phyloP scores from a whole-genome alignment of 1,140 invertebrate genomes.

The Sinella curviseta region DNA sequence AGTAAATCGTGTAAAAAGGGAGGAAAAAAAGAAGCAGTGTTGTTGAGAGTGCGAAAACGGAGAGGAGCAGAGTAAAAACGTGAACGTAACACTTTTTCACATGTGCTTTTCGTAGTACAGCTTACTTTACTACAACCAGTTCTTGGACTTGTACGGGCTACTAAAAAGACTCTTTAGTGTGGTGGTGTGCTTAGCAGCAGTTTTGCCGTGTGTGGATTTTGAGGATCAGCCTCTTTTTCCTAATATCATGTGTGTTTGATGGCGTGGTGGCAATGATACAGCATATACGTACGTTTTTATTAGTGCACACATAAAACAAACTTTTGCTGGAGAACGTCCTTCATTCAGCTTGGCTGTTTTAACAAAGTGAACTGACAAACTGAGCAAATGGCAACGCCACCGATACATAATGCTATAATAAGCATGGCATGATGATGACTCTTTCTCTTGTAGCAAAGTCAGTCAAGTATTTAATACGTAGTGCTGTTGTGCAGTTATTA shows the following conservation, averaged over 20 bases:
- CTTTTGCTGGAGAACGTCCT: constrained; percentile 9
- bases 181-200: too few relatives aligned
- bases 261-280: neutral
- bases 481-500: neutral
- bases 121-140: neutral
- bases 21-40: too few relatives aligned
- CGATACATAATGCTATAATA: too few relatives aligned
- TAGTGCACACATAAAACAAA: neutral
- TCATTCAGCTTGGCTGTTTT: neutral
- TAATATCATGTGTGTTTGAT: neutral
- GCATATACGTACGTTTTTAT: neutral
- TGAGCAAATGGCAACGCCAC: too few relatives aligned
- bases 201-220: too few relatives aligned
- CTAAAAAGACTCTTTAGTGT: too few relatives aligned
- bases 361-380: too few relatives aligned
- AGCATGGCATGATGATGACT: too few relatives aligned
- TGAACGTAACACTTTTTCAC: neutral
- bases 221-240: constrained; percentile 1
- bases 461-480: neutral
- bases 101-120: neutral
- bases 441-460: too few relatives aligned
- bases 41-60: too few relatives aligned
- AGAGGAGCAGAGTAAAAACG: too few relatives aligned
- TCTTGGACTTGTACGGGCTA: neutral
- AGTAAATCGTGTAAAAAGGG: too few relatives aligned